Conservation (phyloP, 1,140 invertebrate genomes). For the Schlechtendalia chinensis region DNA sequence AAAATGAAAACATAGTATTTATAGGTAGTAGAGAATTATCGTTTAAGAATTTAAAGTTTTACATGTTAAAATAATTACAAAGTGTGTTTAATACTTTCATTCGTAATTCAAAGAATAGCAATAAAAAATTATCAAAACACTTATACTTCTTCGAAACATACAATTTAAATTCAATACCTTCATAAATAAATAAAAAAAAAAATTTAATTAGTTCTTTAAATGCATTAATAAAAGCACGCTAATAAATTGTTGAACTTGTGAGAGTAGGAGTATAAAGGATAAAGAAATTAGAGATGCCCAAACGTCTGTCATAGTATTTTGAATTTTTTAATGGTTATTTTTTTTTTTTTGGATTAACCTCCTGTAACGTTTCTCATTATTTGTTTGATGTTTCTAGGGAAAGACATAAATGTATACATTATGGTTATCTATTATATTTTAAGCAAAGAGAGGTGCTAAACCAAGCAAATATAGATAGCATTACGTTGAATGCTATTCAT, state of each 20-base stretch:
- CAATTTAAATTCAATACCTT: no score
- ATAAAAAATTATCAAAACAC: no score
- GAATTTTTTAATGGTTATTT: neutral
- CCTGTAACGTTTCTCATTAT: constrained; percentile 13
- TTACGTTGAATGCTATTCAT: neutral
- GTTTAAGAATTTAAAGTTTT: no score
- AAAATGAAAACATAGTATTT: no score
- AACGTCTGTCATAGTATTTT: neutral
- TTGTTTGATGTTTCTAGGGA: constrained; percentile 4
- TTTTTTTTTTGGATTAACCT: neutral
- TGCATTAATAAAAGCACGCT: constrained; percentile 4
- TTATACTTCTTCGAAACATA: no score
- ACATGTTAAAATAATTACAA: no score
- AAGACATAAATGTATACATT: neutral
- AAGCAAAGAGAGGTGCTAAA: neutral
- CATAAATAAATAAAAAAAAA: no score
- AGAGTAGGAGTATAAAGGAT: neutral
- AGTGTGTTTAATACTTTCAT: no score
- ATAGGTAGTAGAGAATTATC: no score
- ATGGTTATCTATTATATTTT: constrained; percentile 22
- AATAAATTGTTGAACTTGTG: neutral
- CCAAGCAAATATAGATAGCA: neutral
- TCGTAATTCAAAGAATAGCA: no score
- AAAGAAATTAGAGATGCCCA: neutral
- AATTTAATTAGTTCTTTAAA: no score